Conservation (phyloP, 2,797 vertebrate genomes). For the Chaetodon trifasciatus region DNA sequence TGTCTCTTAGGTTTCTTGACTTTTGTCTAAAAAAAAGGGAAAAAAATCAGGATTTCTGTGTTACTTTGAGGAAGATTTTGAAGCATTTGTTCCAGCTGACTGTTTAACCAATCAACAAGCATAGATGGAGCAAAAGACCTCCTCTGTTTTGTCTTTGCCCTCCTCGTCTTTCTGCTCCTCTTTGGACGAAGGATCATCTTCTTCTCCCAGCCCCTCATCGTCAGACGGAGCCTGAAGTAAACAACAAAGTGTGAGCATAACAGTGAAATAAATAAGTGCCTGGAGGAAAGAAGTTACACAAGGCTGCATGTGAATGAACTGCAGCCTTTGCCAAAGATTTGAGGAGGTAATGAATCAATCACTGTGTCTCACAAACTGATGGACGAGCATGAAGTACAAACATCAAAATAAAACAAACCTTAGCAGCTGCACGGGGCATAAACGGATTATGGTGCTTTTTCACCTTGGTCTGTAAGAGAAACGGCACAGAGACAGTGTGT, state of each 20-base stretch:
- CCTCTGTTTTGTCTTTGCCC: constrained; percentile 41
- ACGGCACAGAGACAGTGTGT: not conserved
- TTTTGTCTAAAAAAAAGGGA: constrained; percentile 59
- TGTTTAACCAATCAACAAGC: not conserved
- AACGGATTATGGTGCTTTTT: constrained; percentile 78
- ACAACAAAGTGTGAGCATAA: not conserved
- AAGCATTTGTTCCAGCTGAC: not conserved
- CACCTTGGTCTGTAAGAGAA: constrained; percentile 54
- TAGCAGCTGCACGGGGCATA: constrained; percentile 50
- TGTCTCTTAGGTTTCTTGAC: constrained; percentile 70
- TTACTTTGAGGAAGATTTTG: too few relatives aligned
- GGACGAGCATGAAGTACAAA: not conserved
- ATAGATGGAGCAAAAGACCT: constrained; percentile 33
- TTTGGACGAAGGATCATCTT: constrained; percentile 44
- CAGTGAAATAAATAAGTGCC: not conserved
- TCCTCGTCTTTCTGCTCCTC: constrained; percentile 55
- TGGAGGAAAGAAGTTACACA: not conserved
- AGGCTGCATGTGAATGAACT: not conserved
- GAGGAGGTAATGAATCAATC: not conserved
- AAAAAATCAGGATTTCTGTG: not conserved
- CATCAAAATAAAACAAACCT: constrained; percentile 53
- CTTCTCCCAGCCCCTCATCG: constrained; percentile 62
- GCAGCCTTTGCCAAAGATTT: not conserved
- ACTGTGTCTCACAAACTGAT: not conserved
- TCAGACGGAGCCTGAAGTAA: constrained; percentile 58